phyloP scores from a whole-genome alignment of 2,888 invertebrate species.

The Volucella inflata region DNA sequence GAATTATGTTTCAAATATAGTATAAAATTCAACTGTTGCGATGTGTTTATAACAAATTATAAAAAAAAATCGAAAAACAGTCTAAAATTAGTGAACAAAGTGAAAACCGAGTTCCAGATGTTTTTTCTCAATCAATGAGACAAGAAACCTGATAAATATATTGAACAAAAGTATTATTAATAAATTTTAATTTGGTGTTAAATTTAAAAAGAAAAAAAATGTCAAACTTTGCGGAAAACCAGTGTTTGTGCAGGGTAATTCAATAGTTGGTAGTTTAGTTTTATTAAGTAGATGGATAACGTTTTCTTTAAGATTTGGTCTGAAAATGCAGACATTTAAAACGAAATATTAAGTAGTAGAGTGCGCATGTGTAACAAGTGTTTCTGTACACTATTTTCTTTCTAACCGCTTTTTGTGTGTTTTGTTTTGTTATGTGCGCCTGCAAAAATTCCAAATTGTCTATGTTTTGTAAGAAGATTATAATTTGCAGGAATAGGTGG shows the following conservation, averaged over 20 bases:
- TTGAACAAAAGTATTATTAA: slow-evolving; percentile 14
- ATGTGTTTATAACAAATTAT: slow-evolving; percentile 2
- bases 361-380: slow-evolving; percentile 42
- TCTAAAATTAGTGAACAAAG: slow-evolving; percentile 72
- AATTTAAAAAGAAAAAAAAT: neutral
- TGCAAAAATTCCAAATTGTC: too few species aligned
- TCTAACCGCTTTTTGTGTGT: neutral
- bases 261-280: neutral
- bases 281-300: neutral
- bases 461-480: too few species aligned
- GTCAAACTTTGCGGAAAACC: slow-evolving; percentile 17
- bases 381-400: neutral
- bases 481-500: too few species aligned
- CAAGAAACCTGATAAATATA: slow-evolving; percentile 42
- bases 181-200: slow-evolving; percentile 17
- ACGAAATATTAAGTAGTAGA: neutral
- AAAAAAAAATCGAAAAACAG: slow-evolving; percentile 27
- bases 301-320: slow-evolving; percentile 18
- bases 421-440: too few species aligned
- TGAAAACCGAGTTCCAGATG: slow-evolving; percentile 73
- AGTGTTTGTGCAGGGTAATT: slow-evolving; percentile 12
- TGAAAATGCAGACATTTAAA: slow-evolving; percentile 1
- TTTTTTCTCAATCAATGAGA: slow-evolving; percentile 68
- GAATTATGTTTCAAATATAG: slow-evolving; percentile 10
- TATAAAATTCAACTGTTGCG: slow-evolving; percentile 43